Evolutionary conservation across 2,888 invertebrate species (phyloP), one percentile per base, ranked within the genome.

Genomic region (Drosophila quasianomalipes): DNA sequence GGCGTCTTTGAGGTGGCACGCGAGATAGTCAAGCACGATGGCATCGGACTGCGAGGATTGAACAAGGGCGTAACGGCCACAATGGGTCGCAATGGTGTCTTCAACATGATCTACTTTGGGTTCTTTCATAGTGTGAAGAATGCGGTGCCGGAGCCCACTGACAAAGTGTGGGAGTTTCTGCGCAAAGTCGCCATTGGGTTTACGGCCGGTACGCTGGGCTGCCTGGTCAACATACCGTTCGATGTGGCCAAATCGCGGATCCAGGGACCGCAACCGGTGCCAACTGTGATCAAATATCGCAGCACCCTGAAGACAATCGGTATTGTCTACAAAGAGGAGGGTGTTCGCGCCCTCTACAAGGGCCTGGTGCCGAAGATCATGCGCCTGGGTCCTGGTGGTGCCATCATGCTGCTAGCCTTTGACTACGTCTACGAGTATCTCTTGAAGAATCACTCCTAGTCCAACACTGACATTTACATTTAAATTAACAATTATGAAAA

Each of bases 171-270:
- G 58, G 97, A 97, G 91, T 96, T 97, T 86, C 93, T 95, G 3
- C 94, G 96, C 41, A 97, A 97, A 94, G 95, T 98, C 47, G 94
- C 95, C 0, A 96, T 98, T 82, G 98, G 98, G 47, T 97, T 99
- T 91, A 94, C 95, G 14, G 97, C 98, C 16, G 99, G 98, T 4
- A 96, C 97, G 0, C 93, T 98, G 41, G 98, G 97, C 12, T 98
- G 98, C 7, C 95, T 96, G 82, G 94, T 97, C 55, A 99, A 99
- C 93, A 98, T 98, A 94, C 99, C 99, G 9, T 98, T 98, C 93
- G 99, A 99, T 92, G 99, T 99, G 35, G 99, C 98, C 31, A 99
- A 99, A 93, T 98, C 98, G 83, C 95, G 99, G 63, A 99, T 99
- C 82, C 99, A 99, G 93, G 98, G 98, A 0, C 98, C 98, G 1